These are phyloP conservation scores for Muntiacus muntjak DNA, from an alignment of 2,113 vertebrate species.

Conservation along the genomic window DNA sequence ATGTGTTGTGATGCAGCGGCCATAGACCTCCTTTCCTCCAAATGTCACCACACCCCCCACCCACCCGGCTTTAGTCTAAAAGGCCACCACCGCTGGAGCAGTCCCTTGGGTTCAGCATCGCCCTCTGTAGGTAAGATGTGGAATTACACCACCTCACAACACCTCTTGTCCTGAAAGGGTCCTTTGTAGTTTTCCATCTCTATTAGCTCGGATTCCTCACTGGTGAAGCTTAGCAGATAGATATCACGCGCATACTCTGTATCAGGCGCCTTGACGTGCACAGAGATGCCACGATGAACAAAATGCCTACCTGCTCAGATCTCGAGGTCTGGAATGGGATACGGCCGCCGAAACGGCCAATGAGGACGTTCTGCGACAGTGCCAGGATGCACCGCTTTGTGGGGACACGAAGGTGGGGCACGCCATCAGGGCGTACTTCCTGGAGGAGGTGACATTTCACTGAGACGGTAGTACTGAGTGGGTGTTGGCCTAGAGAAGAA, in stretches of 20 bases:
- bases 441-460: neutral
- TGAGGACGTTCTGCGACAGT: fast-evolving
- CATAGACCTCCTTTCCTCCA: neutral
- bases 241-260: neutral
- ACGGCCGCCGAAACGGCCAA: fast-evolving
- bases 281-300: neutral
- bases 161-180: neutral
- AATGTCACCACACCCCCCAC: fast-evolving
- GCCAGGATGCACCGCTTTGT: neutral
- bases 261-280: neutral
- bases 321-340: fast-evolving
- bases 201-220: neutral
- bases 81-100: fast-evolving
- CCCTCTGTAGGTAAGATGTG: neutral
- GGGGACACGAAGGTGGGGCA: neutral
- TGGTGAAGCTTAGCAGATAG: neutral
- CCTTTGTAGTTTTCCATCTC: neutral
- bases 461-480: neutral
- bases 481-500: neutral
- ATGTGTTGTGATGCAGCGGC: fast-evolving
- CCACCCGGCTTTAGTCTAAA: neutral
- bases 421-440: neutral
- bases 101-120: neutral
- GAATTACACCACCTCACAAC: neutral
- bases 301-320: neutral